A percentile compares a stretch with the other conserved stretches of the same genome.
phyloP scores from a whole-genome alignment of 30 jellyfish, hydroid and myxozoan species.

The Turritopsis rubra region DNA sequence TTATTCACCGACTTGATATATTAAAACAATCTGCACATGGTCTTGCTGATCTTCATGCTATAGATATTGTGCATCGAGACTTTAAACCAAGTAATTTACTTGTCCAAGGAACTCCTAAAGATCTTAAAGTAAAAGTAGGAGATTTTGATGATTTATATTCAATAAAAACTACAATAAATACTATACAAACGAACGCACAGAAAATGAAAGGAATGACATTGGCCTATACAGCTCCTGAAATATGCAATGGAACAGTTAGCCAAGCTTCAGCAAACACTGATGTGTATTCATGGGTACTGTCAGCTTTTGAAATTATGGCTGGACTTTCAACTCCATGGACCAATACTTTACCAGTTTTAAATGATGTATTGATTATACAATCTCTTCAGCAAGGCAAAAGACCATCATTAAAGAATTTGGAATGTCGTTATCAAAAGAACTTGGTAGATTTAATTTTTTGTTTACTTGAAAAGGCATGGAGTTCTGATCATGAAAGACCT shows the following conservation, averaged over 20 bases:
- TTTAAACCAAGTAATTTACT: background rate
- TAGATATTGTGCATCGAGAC: background rate
- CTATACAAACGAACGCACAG: background rate
- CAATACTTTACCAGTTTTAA: background rate
- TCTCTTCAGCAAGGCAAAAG: background rate
- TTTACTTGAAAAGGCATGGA: background rate
- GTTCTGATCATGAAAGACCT: background rate
- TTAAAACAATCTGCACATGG: background rate
- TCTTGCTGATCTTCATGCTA: background rate
- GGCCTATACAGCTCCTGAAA: constrained; percentile 12
- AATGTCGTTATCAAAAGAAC: background rate
- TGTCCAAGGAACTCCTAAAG: background rate
- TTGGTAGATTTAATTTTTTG: background rate
- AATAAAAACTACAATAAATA: background rate
- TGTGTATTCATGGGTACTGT: background rate
- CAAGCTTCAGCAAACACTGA: background rate
- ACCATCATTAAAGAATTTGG: background rate
- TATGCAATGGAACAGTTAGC: background rate
- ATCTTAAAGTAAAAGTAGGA: background rate
- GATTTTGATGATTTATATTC: constrained; percentile 3
- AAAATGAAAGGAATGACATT: background rate
- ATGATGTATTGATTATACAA: background rate
- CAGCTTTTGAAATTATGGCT: background rate
- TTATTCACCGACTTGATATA: background rate
- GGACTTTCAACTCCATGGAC: background rate